These are phyloP conservation scores for Seira ritae DNA, from an alignment of 2,888 invertebrate species.

Conservation along the genomic window DNA sequence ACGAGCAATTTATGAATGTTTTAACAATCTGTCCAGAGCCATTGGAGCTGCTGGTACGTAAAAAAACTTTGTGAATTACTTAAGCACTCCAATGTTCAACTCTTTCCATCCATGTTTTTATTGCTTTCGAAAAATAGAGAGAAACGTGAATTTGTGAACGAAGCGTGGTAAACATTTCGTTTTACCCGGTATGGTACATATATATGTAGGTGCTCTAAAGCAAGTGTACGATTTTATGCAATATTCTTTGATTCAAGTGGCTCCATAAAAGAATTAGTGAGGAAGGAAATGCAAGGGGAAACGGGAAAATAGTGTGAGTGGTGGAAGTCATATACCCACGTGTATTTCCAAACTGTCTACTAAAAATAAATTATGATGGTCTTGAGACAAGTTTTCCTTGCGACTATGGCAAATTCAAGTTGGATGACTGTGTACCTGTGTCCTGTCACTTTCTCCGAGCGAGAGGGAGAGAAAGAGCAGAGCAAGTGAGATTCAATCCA, in stretches of 20 bases:
- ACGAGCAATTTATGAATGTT: conserved; percentile 46
- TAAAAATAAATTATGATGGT: conserved; percentile 48
- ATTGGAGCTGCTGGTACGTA: conserved; percentile 1
- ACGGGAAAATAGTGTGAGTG: background rate
- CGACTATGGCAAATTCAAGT: background rate
- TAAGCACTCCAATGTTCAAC: background rate
- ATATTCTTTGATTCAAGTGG: conserved; percentile 6
- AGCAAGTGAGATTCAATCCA: background rate
- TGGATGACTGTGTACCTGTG: background rate
- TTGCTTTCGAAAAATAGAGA: background rate
- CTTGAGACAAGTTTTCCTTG: conserved; percentile 35
- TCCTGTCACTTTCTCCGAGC: background rate
- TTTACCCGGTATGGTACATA: background rate
- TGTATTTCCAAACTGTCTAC: conserved; percentile 26
- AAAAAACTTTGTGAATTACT: conserved; percentile 43
- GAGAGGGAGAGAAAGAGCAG: background rate
- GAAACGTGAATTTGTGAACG: background rate
- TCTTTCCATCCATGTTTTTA: conserved; percentile 3
- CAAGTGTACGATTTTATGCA: background rate
- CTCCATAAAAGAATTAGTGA: background rate
- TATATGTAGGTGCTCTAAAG: background rate
- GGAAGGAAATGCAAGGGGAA: background rate
- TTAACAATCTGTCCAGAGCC: conserved; percentile 44
- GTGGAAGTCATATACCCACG: background rate
- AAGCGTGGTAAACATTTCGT: background rate